Base-by-base conservation (phyloP, 2,113 vertebrate genomes). In the Crotophaga sulcirostris region DNA sequence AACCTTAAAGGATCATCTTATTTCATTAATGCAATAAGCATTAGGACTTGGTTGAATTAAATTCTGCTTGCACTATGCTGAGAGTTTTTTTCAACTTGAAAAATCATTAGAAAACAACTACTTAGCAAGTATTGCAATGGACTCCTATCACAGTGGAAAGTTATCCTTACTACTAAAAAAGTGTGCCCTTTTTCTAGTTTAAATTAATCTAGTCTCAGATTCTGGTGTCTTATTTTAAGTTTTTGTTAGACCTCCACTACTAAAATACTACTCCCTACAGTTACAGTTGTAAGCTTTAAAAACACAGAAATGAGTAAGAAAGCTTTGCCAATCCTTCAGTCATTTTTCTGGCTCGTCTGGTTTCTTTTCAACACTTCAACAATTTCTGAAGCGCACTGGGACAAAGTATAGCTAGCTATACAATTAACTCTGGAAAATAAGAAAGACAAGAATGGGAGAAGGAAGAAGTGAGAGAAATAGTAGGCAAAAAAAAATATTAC, bases 331-430 rank as follows among this genome's bases (percentile, higher is more conserved):
- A 81, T 75, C 38, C 59, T 84, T 84, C 81, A 84, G 56, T 84
- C 74, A 89, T 66, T 87, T 64, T 70, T 92, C 86, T 76, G 44
- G 47, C 62, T 94, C 47, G 75, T 89, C 62, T 79, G 66, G 60
- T 56, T 85, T 93, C 90, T 82, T 94, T 82, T 84, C 69, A 89
- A 94, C 72, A 92, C 54, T 85, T 92, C 54, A 92, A 90, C 47
- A 76, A 12, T 52, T 91, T 90, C 16, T 78, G 51, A 95, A 89
- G 44, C 67, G 77, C 60, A 66, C 34, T 81, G 38, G 29, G 60
- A 89, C 56, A 93, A 93, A 78, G 62, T 44, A 75, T 33, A 92
- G 59, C 87, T 89, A 95, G 51, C 64, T 87, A 80, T 54, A 92
- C 60, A 93, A 91, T 56, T 93, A 78, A 78, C 82, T 90, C 33